Evolutionary conservation across 2,888 invertebrate genomes (phyloP).

Genomic region (Cenopis cana): DNA sequence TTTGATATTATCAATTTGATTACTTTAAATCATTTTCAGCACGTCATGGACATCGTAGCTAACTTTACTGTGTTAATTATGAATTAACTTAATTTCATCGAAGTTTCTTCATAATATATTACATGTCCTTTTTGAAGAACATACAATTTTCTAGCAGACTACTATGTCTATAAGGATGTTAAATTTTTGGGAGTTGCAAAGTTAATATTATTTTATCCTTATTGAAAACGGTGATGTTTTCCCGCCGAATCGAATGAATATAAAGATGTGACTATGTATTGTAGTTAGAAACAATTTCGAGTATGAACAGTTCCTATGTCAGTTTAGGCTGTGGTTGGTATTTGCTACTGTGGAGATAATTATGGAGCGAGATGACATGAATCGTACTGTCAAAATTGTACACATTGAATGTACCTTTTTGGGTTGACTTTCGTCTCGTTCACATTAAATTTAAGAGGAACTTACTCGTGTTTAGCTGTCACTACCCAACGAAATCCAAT

Average conservation of each 20-base stretch:
- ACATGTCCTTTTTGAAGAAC: slow-evolving; percentile 22
- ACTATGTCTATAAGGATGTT: not conserved
- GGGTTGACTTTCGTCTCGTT: not conserved
- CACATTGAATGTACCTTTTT: not conserved
- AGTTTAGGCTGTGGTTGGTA: slow-evolving; percentile 17
- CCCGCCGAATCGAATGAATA: not conserved
- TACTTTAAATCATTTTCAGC: not conserved
- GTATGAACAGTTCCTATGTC: slow-evolving; percentile 22
- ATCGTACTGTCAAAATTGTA: not conserved
- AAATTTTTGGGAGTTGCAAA: not conserved
- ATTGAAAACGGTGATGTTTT: not conserved
- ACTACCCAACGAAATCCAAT: slow-evolving; percentile 20
- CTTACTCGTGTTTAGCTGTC: not conserved
- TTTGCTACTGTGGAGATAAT: slow-evolving; percentile 2
- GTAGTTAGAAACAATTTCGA: slow-evolving; percentile 19
- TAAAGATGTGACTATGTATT: not conserved
- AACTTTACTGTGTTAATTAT: slow-evolving; percentile 6
- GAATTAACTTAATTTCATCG: slow-evolving; percentile 6
- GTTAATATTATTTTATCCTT: not conserved
- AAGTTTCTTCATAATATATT: slow-evolving; percentile 10
- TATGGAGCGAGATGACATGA: not conserved
- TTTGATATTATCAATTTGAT: slow-evolving; percentile 8
- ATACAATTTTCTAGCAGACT: not conserved
- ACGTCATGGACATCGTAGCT: slow-evolving; percentile 26
- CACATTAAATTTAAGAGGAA: not conserved